Percentiles rank a stretch among this genome's conserved stretches.
Conservation (phyloP, 2,113 vertebrate species). For the Redunca redunca region DNA sequence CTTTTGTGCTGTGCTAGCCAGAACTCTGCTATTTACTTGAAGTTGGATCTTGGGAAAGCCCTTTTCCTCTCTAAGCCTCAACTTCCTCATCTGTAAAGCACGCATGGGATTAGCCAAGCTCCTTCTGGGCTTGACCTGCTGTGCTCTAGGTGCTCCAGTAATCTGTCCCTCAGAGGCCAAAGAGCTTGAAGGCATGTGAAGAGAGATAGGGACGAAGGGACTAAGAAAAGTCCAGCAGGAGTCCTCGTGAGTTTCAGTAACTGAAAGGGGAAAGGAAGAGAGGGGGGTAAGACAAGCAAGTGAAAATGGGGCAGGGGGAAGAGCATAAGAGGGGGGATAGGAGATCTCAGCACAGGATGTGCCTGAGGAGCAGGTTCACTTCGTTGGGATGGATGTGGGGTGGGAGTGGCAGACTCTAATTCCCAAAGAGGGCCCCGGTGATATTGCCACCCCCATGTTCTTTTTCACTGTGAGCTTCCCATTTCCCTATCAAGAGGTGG, state of each 20-base stretch:
- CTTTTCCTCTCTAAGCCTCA: neutral
- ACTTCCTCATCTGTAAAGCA: constrained; percentile 12
- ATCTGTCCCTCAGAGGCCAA: neutral
- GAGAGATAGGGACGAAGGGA: neutral
- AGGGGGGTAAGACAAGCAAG: neutral
- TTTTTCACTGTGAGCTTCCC: neutral
- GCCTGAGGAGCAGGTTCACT: neutral
- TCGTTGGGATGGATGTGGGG: neutral
- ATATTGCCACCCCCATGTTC: neutral
- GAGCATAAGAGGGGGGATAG: neutral
- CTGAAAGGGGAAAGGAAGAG: neutral
- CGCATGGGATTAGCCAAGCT: neutral
- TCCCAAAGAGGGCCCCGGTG: neutral
- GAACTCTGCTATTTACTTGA: neutral
- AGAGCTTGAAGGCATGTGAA: neutral
- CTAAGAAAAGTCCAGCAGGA: neutral
- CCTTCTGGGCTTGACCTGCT: neutral
- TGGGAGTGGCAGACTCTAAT: neutral
- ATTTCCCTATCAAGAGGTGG: neutral
- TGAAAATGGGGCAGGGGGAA: neutral
- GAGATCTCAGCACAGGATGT: neutral
- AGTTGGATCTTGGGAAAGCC: constrained; percentile 20
- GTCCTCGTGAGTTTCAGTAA: neutral
- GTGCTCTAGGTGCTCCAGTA: neutral
- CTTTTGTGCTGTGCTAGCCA: neutral